These are phyloP conservation scores for Megalops cyprinoides DNA, from an alignment of 2,797 vertebrate genomes.

Conservation along the genomic window DNA sequence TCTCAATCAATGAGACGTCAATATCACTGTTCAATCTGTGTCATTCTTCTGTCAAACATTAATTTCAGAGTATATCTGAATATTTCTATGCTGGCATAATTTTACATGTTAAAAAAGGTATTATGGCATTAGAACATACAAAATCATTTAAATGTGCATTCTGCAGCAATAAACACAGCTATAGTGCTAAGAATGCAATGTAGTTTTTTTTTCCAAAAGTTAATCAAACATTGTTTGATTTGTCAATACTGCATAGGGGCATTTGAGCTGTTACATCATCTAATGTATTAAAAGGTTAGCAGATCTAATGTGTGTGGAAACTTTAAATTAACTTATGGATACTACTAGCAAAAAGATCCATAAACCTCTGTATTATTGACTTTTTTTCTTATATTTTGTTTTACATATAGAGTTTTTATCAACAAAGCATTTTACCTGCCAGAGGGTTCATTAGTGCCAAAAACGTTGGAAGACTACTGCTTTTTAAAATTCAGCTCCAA, in stretches of 20 bases:
- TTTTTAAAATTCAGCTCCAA: too few species aligned
- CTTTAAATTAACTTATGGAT: too few species aligned
- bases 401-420: not conserved
- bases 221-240: not conserved
- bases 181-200: not conserved
- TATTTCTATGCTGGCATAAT: not conserved
- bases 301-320: too few species aligned
- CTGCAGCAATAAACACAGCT: not conserved
- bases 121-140: not conserved
- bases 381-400: not conserved
- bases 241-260: not conserved
- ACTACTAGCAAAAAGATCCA: too few species aligned
- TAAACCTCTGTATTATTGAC: not conserved
- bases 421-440: not conserved
- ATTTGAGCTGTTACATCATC: not conserved
- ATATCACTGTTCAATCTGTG: too few species aligned
- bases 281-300: too few species aligned
- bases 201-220: not conserved
- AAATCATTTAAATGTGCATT: not conserved
- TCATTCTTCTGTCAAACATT: not conserved
- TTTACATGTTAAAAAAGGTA: not conserved
- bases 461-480: not conserved
- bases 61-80: not conserved
- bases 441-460: not conserved
- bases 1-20: not conserved